Conservation (phyloP, 2,888 invertebrate genomes). For the Calliscelio sp. region DNA sequence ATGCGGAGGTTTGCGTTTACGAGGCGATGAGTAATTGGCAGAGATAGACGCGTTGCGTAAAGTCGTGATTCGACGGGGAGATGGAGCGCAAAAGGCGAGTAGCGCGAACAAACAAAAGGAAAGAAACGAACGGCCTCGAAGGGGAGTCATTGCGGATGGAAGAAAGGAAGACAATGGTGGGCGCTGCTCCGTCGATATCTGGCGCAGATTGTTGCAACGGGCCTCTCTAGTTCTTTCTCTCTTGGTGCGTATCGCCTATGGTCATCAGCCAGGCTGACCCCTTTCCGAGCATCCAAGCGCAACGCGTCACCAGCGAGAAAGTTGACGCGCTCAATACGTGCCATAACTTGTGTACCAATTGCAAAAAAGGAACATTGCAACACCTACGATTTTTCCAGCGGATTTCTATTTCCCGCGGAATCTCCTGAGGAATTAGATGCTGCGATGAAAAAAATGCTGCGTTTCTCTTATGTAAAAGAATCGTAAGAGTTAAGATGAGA, state of each 20-base stretch:
- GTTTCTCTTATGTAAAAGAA: too few relatives aligned
- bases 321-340: constrained; percentile 52
- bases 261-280: constrained; percentile 58
- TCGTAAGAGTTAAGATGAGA: too few relatives aligned
- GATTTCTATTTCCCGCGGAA: too few relatives aligned
- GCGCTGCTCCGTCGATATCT: constrained; percentile 52
- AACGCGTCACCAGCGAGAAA: constrained; percentile 68
- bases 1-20: constrained; percentile 52
- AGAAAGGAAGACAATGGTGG: constrained; percentile 64
- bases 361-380: too few relatives aligned
- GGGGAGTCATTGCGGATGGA: constrained; percentile 63
- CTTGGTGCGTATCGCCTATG: constrained; percentile 64
- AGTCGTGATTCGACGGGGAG: constrained; percentile 27
- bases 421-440: too few relatives aligned
- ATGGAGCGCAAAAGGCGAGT: constrained; percentile 40
- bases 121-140: constrained; percentile 65
- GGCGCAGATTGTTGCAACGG: constrained; percentile 61
- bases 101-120: constrained; percentile 46
- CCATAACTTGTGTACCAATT: constrained; percentile 13
- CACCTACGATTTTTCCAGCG: too few relatives aligned
- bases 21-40: constrained; percentile 65
- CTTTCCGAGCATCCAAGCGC: constrained; percentile 52
- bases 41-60: constrained; percentile 59
- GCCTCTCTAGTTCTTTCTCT: too few relatives aligned
- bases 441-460: too few relatives aligned